Conservation (phyloP, 1,140 invertebrate species). For the Drosophila simulans region DNA sequence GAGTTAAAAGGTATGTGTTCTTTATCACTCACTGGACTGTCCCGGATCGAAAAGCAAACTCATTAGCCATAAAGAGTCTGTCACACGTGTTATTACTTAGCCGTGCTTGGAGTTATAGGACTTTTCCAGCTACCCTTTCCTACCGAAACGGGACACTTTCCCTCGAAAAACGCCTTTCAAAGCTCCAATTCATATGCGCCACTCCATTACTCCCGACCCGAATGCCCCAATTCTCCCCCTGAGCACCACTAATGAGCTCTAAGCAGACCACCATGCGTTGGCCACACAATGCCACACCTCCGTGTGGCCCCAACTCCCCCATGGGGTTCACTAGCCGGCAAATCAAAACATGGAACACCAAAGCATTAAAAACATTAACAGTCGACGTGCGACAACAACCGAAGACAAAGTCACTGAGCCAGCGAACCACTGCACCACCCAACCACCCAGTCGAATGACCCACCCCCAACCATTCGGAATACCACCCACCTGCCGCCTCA, state of each 20-base stretch:
- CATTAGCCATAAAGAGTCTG: conserved; percentile 40
- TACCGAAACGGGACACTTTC: neutral
- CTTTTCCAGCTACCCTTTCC: neutral
- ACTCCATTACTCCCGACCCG: neutral
- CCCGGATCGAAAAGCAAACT: conserved; percentile 27
- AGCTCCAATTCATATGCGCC: conserved; percentile 8
- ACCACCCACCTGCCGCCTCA: conserved; percentile 11
- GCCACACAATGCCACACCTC: conserved; percentile 26
- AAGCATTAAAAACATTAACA: conserved; percentile 71
- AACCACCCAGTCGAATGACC: neutral
- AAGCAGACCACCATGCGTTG: conserved; percentile 10
- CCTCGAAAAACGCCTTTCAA: conserved; percentile 27
- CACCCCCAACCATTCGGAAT: conserved; percentile 1
- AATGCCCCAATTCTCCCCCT: conserved; percentile 26
- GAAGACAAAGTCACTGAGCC: conserved; percentile 16
- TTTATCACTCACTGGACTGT: conserved; percentile 15
- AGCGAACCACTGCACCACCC: conserved; percentile 1
- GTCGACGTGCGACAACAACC: conserved; percentile 35
- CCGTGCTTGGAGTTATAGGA: conserved; percentile 1
- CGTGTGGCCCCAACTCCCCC: neutral
- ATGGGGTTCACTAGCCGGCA: conserved; percentile 47
- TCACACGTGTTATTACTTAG: conserved; percentile 45
- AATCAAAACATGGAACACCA: conserved; percentile 56
- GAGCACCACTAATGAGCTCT: conserved; percentile 55
- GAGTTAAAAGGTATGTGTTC: neutral